Evolutionary conservation across 2,113 vertebrate species (phyloP), one percentile per base, ranked within the genome.

Genomic region (Lampris incognitus): DNA sequence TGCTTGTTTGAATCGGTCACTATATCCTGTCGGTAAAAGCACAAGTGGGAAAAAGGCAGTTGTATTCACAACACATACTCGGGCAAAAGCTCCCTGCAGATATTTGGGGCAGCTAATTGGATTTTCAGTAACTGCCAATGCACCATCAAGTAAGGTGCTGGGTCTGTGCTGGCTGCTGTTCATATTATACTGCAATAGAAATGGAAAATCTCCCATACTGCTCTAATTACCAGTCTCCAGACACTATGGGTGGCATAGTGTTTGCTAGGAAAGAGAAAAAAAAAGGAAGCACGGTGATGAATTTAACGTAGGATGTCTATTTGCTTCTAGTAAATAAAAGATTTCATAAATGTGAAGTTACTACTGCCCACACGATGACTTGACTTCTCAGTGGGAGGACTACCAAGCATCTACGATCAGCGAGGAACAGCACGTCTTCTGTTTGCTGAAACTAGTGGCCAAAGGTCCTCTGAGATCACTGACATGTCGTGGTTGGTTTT

Each of bases 21-120:
- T 36, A 42, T 51, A 69, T 46, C 42, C 58, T 50, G 57, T 58
- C 74, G 38, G 24, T 66, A 37, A 74, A 76, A 78, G 52, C 50
- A 70, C 69, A 74, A 63, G 64, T 85, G 7, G 57, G 37, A 39
- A 40, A n/a, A 3, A 57, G 9, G 13, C 37, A 82, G 87, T 75
- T 86, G 78, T 69, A 76, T 87, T 79, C 74, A 87, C 68, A 76
- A 75, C 65, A 79, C 73, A 82, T 38, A 71, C 71, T 66, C 68
- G 55, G 55, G 84, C 70, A 85, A 89, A 85, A 46, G 78, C 60
- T 88, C 85, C 86, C 85, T 74, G 74, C 68, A 83, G 84, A 87
- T 79, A 75, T 86, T 86, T 79, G 70, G 84, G 88, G 83, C 81
- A 87, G 85, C 86, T 90, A 86, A 91, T 91, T 90, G 85, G 67